These are phyloP conservation scores for Sphecodes monilicornis DNA, from an alignment of 2,888 invertebrate species.

Conservation along the genomic window DNA sequence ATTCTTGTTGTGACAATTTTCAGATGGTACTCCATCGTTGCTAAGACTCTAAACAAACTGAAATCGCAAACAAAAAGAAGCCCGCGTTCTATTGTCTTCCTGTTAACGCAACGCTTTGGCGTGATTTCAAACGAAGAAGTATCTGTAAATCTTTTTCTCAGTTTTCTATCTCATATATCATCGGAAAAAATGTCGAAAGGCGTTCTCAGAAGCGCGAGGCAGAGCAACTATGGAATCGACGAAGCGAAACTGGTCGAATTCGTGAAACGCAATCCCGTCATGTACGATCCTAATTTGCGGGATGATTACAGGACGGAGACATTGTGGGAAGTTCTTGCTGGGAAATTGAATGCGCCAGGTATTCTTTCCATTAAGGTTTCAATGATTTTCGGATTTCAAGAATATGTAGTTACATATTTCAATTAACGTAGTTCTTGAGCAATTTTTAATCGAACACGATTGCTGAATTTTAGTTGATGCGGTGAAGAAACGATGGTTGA, in stretches of 20 bases:
- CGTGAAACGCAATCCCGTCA: slow-evolving; percentile 58
- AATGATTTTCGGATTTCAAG: not conserved
- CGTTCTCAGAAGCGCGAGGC: not conserved
- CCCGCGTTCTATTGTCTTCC: slow-evolving; percentile 16
- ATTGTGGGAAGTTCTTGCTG: slow-evolving; percentile 64
- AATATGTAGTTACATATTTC: not conserved
- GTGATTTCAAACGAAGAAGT: not conserved
- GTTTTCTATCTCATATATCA: not conserved
- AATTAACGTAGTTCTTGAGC: not conserved
- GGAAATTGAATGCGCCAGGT: slow-evolving; percentile 66
- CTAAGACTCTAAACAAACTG: slow-evolving; percentile 16
- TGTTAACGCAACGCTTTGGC: slow-evolving; percentile 7
- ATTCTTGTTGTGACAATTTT: not conserved
- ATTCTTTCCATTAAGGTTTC: not conserved
- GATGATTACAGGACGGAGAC: not conserved
- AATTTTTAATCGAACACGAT: not conserved
- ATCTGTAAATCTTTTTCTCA: not conserved
- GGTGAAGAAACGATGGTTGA: slow-evolving; percentile 24
- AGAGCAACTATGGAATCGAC: slow-evolving; percentile 43
- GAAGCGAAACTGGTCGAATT: slow-evolving; percentile 64
- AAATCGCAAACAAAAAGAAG: not conserved
- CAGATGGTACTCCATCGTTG: not conserved
- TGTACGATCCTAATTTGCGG: slow-evolving; percentile 54
- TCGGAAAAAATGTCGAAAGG: slow-evolving; percentile 42
- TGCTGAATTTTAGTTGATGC: slow-evolving; percentile 13